Base-by-base conservation (phyloP, 2,888 invertebrate species). In the Malachius bipustulatus region DNA sequence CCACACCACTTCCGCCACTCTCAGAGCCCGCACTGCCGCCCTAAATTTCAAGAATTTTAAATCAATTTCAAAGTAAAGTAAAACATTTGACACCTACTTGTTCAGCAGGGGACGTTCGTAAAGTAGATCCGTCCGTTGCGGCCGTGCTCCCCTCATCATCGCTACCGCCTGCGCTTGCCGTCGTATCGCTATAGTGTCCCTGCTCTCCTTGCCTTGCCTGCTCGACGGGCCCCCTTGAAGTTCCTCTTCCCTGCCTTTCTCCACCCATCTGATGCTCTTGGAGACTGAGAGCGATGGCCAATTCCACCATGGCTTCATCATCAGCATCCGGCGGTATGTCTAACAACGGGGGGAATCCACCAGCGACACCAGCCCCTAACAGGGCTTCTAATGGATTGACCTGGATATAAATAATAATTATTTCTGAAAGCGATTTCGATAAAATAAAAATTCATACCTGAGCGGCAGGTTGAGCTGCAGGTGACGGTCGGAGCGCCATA, bases 251-350 rank as follows among this genome's bases (percentile, higher is more conserved):
- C n/a, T n/a, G n/a, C 30, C 49, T 48, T 28, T 71, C 71, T 3
- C 68, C 71, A 3, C 52, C 55, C 24, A 67, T 66, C 42, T 79
- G 79, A 49, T 83, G 82, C 47, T 84, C 83, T 55, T 94, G 91
- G 15, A 96, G 69, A 48, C 93, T 94, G 2, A 96, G 67, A 0
- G 94, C 94, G 43, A 96, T 93, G 2, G 94, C 96, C 43, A 96
- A 70, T 61, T 94, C 93, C 39, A 96, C 89, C 79, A 96, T 93
- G 0, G 93, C 84, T 60, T 94, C 94, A 59, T 96, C 94, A 55
- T 94, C 93, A 1, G 90, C 89, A 60, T 91, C 91, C n/a, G 88
- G 82, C 9, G 90, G 89, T 34, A 93, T 77, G 51, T 90, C 90
- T 4, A 91, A 65, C 14, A 91, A 61, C 0, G 81, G 84, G 33